Evolutionary conservation across 1,140 invertebrate genomes (phyloP).

Genomic region (Saccostrea echinata): DNA sequence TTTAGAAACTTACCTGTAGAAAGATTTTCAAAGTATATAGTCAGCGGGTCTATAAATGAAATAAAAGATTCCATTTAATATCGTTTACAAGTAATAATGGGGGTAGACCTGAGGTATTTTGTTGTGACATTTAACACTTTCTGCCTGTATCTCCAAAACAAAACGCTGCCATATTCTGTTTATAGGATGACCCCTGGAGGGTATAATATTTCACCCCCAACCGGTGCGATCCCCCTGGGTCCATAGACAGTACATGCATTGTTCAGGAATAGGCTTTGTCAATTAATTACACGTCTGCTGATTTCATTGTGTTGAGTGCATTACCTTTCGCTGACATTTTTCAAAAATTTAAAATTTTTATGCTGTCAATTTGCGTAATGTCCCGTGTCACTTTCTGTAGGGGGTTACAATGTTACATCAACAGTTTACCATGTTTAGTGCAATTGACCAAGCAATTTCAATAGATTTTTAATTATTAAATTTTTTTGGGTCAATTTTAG

Average conservation of each 20-base stretch:
- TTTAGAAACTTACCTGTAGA: constrained; percentile 16
- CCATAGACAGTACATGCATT: background rate
- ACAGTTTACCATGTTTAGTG: too few species aligned
- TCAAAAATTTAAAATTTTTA: background rate
- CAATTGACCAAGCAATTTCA: background rate
- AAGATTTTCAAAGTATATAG: background rate
- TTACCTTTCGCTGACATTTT: background rate
- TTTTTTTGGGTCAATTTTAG: background rate
- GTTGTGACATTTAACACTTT: background rate
- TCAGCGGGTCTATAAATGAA: background rate
- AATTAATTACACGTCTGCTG: constrained; percentile 18
- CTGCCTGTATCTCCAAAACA: background rate
- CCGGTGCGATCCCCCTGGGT: background rate
- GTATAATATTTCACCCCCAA: constrained; percentile 13
- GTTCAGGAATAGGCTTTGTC: background rate
- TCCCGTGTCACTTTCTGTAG: background rate
- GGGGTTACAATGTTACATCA: background rate
- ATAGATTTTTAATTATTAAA: background rate
- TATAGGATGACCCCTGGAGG: background rate
- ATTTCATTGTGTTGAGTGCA: constrained; percentile 1
- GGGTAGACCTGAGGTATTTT: background rate
- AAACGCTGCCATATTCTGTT: background rate
- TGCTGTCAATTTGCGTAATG: background rate
- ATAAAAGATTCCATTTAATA: background rate
- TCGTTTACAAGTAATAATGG: background rate